phyloP scores from a whole-genome alignment of 2,113 vertebrate species.

The Pycnonotus jocosus region DNA sequence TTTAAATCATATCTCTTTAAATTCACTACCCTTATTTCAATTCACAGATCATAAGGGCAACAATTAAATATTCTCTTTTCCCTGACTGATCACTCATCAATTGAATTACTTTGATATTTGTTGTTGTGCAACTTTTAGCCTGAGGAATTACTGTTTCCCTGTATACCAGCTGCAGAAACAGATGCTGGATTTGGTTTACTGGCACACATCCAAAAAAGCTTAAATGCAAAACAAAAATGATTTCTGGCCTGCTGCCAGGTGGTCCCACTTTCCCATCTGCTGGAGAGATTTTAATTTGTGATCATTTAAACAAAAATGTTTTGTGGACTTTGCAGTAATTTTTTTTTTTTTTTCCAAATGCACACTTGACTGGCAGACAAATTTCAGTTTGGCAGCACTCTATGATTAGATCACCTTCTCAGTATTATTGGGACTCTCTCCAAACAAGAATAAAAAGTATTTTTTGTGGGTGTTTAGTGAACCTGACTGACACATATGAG shows the following conservation, averaged over 20 bases:
- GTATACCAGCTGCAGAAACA: conserved; percentile 2
- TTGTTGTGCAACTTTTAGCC: background rate
- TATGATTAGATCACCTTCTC: background rate
- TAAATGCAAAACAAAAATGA: background rate
- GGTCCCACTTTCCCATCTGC: conserved; percentile 3
- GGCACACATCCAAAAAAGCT: background rate
- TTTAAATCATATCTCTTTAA: background rate
- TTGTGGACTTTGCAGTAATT: background rate
- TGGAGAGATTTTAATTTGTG: background rate
- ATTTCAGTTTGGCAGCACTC: background rate
- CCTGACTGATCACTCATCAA: background rate
- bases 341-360: background rate
- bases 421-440: background rate
- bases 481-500: background rate
- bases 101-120: background rate
- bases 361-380: background rate
- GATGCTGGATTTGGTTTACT: conserved; percentile 7
- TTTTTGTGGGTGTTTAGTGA: background rate
- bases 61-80: background rate
- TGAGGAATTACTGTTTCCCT: background rate
- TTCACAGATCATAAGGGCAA: background rate
- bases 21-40: background rate
- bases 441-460: background rate
- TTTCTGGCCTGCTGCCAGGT: conserved; percentile 5
- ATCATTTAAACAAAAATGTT: background rate